Conservation (phyloP, 2,888 invertebrate species). For the Keiferia lycopersicella region DNA sequence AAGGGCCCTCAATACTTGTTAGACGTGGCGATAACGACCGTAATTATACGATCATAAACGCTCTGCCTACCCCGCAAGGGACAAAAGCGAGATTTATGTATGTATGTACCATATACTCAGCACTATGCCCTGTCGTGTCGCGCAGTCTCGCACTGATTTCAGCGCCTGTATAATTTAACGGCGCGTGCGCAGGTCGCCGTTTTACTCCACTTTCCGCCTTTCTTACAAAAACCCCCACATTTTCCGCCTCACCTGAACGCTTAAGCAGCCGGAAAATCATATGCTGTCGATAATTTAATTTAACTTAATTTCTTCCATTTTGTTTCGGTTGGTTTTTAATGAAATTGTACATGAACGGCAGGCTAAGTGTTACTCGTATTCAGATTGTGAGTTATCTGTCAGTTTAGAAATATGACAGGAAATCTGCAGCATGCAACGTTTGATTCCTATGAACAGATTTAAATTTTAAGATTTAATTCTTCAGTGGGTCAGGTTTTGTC, state of each 20-base stretch:
- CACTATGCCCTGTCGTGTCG: conserved; percentile 15
- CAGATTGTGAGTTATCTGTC: not conserved
- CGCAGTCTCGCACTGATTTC: conserved; percentile 18
- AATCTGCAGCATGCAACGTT: too few relatives aligned
- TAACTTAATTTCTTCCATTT: conserved; percentile 27
- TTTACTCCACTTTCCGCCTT: conserved; percentile 32
- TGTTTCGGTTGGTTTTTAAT: conserved; percentile 25
- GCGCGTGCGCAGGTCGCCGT: conserved; percentile 13
- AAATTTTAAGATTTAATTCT: too few relatives aligned
- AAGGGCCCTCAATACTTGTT: too few relatives aligned
- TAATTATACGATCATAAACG: too few relatives aligned
- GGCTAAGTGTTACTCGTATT: not conserved
- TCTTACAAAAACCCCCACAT: conserved; percentile 40
- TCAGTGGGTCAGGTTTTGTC: too few relatives aligned
- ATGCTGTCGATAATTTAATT: conserved; percentile 26
- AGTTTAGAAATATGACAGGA: too few relatives aligned
- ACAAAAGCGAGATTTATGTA: too few relatives aligned
- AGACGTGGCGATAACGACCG: too few relatives aligned
- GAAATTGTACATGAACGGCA: conserved; percentile 6
- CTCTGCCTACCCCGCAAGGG: too few relatives aligned
- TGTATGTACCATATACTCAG: not conserved
- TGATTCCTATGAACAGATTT: too few relatives aligned
- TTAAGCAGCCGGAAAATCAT: conserved; percentile 35
- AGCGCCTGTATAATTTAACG: conserved; percentile 18
- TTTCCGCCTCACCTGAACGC: conserved; percentile 32